Base-by-base conservation (phyloP, 2,797 vertebrate species). In the Lates japonicus region DNA sequence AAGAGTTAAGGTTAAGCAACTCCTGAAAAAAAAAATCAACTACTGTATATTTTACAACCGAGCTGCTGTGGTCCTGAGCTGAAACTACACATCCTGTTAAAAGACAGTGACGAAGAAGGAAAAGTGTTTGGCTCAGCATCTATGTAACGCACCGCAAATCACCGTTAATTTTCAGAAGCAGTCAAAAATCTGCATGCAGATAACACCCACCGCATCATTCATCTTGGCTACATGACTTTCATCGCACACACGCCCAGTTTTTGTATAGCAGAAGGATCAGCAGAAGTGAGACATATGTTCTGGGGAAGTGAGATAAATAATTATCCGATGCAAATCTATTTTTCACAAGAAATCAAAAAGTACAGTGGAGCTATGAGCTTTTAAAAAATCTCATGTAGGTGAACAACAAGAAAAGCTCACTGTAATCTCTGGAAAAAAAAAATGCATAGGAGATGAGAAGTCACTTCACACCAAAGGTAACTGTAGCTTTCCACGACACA, bases 201-300 rank as follows among this genome's bases (percentile, higher is more conserved):
- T 80, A 81, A 87, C 61, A 60, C 55, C 70, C 54, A 70, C 66
- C 37, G 58, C 84, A 87, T 90, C 79, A 71, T 58, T 87, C 83
- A 84, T 74, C 78, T 74, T 39, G 11, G 68, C 79, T 82, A 49
- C 75, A 91, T 71, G 83, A 91, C 82, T 80, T 70, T 86, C 82
- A 83, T 74, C 66, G 89, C 81, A 94, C 93, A 94, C 93, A 94
- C 94, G 84, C 92, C 94, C 94, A 90, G 78, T 87, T 91, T 91
- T 85, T 87, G 62, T 59, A 71, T 80, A 78, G 85, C 75, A 83
- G 78, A 82, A 63, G 49, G 86, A 73, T 85, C 76, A 83, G n/a
- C n/a, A n/a, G n/a, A 81, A 89, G 85, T 86, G 54, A 83, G 62
- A 66, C 78, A 76, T 63, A 73, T 58, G 67, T 49, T 83, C 31